Evolutionary conservation across 35 echinoderm and acorn worm genomes (phyloP), one percentile per base, ranked within the genome.

Genomic region (Patiria miniata): DNA sequence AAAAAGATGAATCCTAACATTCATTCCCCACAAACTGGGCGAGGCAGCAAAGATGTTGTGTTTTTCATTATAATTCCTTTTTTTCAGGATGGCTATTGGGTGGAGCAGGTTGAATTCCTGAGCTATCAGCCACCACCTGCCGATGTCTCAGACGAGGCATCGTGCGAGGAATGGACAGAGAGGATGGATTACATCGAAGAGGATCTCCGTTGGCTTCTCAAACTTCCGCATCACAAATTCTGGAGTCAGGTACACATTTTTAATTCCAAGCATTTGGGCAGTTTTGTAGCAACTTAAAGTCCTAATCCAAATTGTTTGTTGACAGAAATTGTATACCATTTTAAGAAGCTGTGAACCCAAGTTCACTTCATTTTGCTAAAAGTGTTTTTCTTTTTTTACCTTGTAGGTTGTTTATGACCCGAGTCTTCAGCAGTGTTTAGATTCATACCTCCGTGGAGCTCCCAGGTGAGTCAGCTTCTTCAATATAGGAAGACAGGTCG

Each of bases 201-300:
- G 52, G 96, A 99, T 90, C 90, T 99, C 15, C 81, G 92, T 7
- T 95, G 96, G 96, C 87, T 99, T 39, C 84, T 99, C 28, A 90
- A 94, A 34, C 84, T 92, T 77, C 92, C 96, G 10, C 93, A 99
- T 81, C 96, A 99, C 39, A 86, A 92, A 84, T 99, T 99, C 58
- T 99, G 96, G 96, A 94, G 96, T 69, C 96, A 99, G 96, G 96
- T 99, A 51, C 88, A 77, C 26, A n/a, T n/a, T n/a, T 37, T 7
- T 23, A 58, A 2, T 55, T 83, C 30, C n/a, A n/a, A n/a, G n/a
- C n/a, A n/a, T n/a, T n/a, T n/a, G n/a, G n/a, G n/a, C n/a, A n/a
- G n/a, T n/a, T n/a, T n/a, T n/a, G n/a, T n/a, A n/a, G n/a, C n/a
- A n/a, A n/a, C n/a, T n/a, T n/a, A n/a, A n/a, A n/a, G n/a, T n/a